Base-by-base conservation (phyloP, 2,113 vertebrate species). In the Chrysochloris asiatica region DNA sequence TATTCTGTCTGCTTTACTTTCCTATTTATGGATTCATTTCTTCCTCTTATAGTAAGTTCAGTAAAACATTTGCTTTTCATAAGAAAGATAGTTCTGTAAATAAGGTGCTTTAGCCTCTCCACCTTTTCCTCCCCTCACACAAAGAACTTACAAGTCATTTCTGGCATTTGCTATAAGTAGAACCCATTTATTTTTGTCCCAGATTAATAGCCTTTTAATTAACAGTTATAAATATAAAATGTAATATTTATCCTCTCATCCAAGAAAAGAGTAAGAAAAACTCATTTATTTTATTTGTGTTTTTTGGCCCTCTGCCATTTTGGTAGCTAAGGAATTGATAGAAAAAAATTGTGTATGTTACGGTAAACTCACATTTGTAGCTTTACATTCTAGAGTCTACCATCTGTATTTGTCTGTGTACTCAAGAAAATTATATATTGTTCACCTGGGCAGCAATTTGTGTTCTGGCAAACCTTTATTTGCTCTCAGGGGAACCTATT, bases 21-120 rank as follows among this genome's bases (percentile, higher is more conserved):
- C 8, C 76, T 71, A 69, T 59, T 56, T 86, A 79, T 67, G 19
- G 52, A 93, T 94, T 91, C 85, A 76, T 93, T 95, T 96, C 30
- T 86, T 94, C 82, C 50, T 67, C 56, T 78, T 78, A 89, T 52
- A 91, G 77, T 47, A 88, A 91, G 73, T 48, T 81, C 38, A 90
- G 79, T 88, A 79, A 87, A 96, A 97, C 97, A 97, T 97, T 97
- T 98, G 96, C 85, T 98, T 97, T 97, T 93, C 97, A 97, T 97
- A 96, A 95, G 86, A 94, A 96, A 96, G 93, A 93, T 90, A 95
- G 67, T 97, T 96, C 88, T 91, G 97, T 96, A 96, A 94, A 83
- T 96, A 47, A 48, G 26, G 16, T 86, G 30, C 59, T 92, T n/a
- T n/a, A n/a, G n/a, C 19, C 88, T 69, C 91, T 56, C 9, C 86